Base-by-base conservation (phyloP, 1,140 invertebrate species). In the Eufriesea mexicana region DNA sequence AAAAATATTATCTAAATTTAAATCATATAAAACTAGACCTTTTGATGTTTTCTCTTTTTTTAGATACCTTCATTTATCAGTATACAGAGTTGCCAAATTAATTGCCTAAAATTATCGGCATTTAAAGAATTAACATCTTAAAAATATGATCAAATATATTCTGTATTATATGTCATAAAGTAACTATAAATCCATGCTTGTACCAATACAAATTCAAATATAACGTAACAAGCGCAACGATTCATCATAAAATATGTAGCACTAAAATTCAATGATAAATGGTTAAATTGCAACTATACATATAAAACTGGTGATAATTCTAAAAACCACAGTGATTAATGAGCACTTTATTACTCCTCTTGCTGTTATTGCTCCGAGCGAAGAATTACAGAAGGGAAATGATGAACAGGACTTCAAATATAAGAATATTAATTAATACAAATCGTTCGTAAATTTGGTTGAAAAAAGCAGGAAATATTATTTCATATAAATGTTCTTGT, bases 201-300 rank as follows among this genome's bases (percentile, higher is more conserved):
- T 57, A 47, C 59, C 35, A 25, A 47, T 55, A 49, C 8, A 82
- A 68, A 59, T 73, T 73, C 57, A 80, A 80, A 73, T 47, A 82
- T 55, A 82, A 67, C 51, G 20, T 62, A 76, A 59, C 73, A 64
- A 80, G 70, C 59, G 59, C 35, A 82, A 82, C 72, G 16, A 67
- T 82, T 76, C 16, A 57, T 25, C 23, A 51, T 82, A 82, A 76
- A 76, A 76, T 82, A 76, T 82, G 51, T 25, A 76, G 51, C 25
- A 75, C 16, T 81, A 67, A 66, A 81, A 67, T 81, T 81, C 23
- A 75, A 75, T 75, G 51, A 74, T 10, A 66, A 66, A 55, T 71
- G 45, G 54, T 73, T 18, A 42, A 73, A 12, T 67, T 67, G 25
- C 45, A 55, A 49, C n/a, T 28, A 47, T 57, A 6, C 5, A 20